Base-by-base conservation (phyloP, 1,140 invertebrate species). In the Alviniconcha marisindica region DNA sequence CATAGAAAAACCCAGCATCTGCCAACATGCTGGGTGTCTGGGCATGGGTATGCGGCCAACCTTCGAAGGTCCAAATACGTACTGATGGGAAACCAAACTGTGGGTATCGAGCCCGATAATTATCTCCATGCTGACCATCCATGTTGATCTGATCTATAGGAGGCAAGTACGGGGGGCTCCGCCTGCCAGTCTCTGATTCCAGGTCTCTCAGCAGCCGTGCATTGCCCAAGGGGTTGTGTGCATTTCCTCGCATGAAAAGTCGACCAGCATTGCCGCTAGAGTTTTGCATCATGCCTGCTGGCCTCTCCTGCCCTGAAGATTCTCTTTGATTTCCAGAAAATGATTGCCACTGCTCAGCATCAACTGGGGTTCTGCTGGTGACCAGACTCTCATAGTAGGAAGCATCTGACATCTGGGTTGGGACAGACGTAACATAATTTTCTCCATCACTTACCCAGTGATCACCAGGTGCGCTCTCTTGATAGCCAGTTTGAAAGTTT, bases 1-100 rank as follows among this genome's bases (percentile, higher is more conserved):
- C 66, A 78, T 83, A 83, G 42, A 83, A 83, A n/a, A 83, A 69
- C 14, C 82, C 82, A 21, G 76, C 82, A 63, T 76, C 74, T 14
- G 76, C 74, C 38, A 83, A 38, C 31, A 63, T 36, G n/a, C 44
- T 44, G 69, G 73, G 74, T 40, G 63, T 36, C 31, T 78, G 82
- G 14, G 44, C 33, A 56, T 66, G 73, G 24, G 31, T 28, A 18
- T 12, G 21, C 10, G 77, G 77, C 77, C 77, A 78, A 18, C 51
- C 54, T 38, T 63, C 33, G 63, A 60, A 78, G 14, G 77, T 78
- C 15, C 31, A 24, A 15, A 60, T 5, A 18, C 77, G 44, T 1
- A 78, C 5, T 38, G 31, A 15, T 31, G 77, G 77, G 44, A 60
- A 38, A 31, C 44, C 77, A 60, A 56, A 78, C n/a, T 78, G 77